Evolutionary conservation across 2,797 vertebrate species (phyloP), one percentile per base, ranked within the genome.

Genomic region (Salmo trutta): DNA sequence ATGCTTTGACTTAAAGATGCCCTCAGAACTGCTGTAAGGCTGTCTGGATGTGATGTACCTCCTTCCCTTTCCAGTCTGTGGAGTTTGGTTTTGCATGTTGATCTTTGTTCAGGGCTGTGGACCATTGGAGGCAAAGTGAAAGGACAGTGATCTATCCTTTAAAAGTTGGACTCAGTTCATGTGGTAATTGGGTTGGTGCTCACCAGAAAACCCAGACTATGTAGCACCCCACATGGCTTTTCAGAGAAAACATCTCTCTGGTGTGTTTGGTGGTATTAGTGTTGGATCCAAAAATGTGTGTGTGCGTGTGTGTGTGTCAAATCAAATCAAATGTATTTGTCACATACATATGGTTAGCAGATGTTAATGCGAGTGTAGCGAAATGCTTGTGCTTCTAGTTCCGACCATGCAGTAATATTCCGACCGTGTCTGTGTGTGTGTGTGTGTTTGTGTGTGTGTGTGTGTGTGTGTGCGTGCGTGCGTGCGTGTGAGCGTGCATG

Each of bases 141-240:
- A 19, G 79, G 81, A 16, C 80, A 73, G 81, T 77, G 75, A 80
- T 86, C 80, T 85, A 73, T 76, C 82, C 79, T 84, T 83, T 82
- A 76, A 86, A 86, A 89, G 85, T 88, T 83, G 83, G 75, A 74
- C 83, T 8, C 52, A 82, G 84, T 76, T 92, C 86, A 86, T 82
- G 88, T 89, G 88, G 84, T 90, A 92, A 90, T 90, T 79, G 90
- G 89, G 86, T 88, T 47, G 77, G 84, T 65, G 71, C 81, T 52
- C 56, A 19, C 83, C 85, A 79, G 82, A 82, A 82, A 86, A 91
- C 87, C 85, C 85, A 86, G 85, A 76, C 81, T 75, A 83, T 76
- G 36, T n/a, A n/a, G 19, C 75, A 3, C 10, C 10, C 41, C 27
- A 31, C 78, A 83, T 76, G 83, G 76, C 70, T 72, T 72, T 72